Evolutionary conservation across 1,140 invertebrate species (phyloP).

Genomic region (Bombus soroeensis): DNA sequence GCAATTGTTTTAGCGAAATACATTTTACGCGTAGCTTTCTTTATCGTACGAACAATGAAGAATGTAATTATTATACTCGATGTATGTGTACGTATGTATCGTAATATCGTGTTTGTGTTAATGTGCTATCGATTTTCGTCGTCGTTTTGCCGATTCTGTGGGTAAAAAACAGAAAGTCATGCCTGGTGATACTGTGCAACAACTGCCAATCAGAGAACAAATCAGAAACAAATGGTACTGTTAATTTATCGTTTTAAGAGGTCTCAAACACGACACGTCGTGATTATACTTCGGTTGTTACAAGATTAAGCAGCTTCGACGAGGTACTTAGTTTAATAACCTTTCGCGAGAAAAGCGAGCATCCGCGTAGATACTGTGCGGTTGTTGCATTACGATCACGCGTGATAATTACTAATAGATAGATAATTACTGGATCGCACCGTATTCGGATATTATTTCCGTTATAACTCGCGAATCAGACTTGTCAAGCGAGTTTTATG

Average conservation of each 20-base stretch:
- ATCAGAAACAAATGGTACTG: slow-evolving; percentile 28
- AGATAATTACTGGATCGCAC: background rate
- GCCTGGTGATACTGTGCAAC: background rate
- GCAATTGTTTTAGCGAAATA: slow-evolving; percentile 22
- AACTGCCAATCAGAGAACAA: slow-evolving; percentile 22
- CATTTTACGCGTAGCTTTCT: background rate
- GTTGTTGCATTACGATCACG: slow-evolving; percentile 4
- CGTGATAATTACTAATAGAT: no score
- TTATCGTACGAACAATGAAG: background rate
- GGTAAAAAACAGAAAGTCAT: background rate
- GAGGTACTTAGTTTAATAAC: slow-evolving; percentile 7
- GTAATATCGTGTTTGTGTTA: slow-evolving; percentile 26
- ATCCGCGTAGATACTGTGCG: background rate
- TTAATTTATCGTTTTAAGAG: slow-evolving; percentile 23
- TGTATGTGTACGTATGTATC: slow-evolving; percentile 17
- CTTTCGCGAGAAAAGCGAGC: background rate
- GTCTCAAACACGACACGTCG: background rate
- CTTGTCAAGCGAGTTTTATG: background rate
- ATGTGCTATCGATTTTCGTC: slow-evolving; percentile 2
- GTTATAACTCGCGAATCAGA: no score
- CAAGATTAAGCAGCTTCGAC: slow-evolving; percentile 20
- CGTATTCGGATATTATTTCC: background rate
- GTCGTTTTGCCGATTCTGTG: slow-evolving; percentile 8
- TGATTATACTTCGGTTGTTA: slow-evolving; percentile 10
- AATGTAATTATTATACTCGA: slow-evolving; percentile 9